Evolutionary conservation across 2,797 vertebrate genomes (phyloP), one percentile per base, ranked within the genome.

Genomic region (Lophotriccus pileatus): DNA sequence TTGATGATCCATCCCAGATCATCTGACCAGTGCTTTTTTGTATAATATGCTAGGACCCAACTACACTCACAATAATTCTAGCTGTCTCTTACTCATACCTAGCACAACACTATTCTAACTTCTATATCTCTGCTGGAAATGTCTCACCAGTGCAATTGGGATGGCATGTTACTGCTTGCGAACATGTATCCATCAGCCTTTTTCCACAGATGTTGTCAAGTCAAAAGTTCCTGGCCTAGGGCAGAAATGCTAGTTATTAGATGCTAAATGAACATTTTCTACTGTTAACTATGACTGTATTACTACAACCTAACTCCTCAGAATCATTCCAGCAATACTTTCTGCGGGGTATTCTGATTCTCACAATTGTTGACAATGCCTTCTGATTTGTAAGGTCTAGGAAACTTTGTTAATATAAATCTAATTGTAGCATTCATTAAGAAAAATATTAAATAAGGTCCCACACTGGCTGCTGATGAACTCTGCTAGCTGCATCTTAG

Each of bases 21-120:
- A 88, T 75, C 66, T 53, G 41, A 37, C 44, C 34, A 55, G 22
- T 21, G 39, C 32, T 81, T 90, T 83, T 81, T 52, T 63, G 18
- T 53, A 36, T 49, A 81, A 72, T 76, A 16, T 7, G 32, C 3
- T 6, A 84, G 53, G n/a, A 64, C 44, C 39, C 53, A 66, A 50
- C 55, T 72, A 36, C 25, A 53, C 9, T n/a, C 41, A 37, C 2
- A 68, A 32, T 73, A 73, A 49, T 74, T 93, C 66, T 55, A 69
- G 28, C 39, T 88, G 73, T 19, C 62, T 84, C 41, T 91, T 91
- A 64, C 43, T 87, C 37, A 64, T 36, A 68, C 24, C 36, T 94
- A 75, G 53, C 69, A 77, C 53, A 85, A 81, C 7, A 3, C 37
- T 52, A 11, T 60, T 60, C 32, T 44, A 47, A 58, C 34, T 62